Percentiles rank a stretch among this genome's conserved stretches.
Conservation (phyloP, 1,140 invertebrate species). For the Heliconius nattereri region DNA sequence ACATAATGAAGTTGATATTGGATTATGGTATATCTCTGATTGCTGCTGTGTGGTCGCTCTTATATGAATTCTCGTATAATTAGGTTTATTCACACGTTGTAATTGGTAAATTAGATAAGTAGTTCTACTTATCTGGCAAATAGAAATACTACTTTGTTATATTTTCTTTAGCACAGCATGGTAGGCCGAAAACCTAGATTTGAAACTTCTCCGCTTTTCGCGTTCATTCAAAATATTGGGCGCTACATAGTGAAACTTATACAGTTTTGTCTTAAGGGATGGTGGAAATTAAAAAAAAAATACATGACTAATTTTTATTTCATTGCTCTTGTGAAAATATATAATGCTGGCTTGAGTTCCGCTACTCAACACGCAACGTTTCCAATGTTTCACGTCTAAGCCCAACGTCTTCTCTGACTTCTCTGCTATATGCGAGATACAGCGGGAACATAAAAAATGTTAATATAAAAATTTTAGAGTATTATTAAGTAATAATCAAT, state of each 20-base stretch:
- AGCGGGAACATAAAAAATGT: not conserved
- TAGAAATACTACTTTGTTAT: not conserved
- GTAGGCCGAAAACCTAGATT: not conserved
- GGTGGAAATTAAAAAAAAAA: too few species aligned
- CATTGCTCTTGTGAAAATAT: not conserved
- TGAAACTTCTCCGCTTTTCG: not conserved
- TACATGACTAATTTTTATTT: too few species aligned
- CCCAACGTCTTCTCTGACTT: not conserved
- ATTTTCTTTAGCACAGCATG: not conserved
- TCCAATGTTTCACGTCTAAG: not conserved
- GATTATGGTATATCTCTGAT: conserved; percentile 27
- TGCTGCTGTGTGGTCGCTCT: conserved; percentile 9
- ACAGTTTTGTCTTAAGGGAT: too few species aligned
- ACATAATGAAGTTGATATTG: conserved; percentile 36
- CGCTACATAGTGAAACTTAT: too few species aligned
- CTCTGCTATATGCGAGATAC: not conserved
- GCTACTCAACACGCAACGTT: not conserved
- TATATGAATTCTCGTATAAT: not conserved
- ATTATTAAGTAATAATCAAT: not conserved
- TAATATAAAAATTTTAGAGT: too few species aligned
- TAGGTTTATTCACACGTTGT: not conserved
- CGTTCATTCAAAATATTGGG: not conserved
- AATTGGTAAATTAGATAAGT: conserved; percentile 1
- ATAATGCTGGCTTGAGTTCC: not conserved
- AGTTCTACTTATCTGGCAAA: not conserved